These are phyloP conservation scores for Drosophila paucipuncta DNA, from an alignment of 2,888 invertebrate genomes.

Conservation along the genomic window DNA sequence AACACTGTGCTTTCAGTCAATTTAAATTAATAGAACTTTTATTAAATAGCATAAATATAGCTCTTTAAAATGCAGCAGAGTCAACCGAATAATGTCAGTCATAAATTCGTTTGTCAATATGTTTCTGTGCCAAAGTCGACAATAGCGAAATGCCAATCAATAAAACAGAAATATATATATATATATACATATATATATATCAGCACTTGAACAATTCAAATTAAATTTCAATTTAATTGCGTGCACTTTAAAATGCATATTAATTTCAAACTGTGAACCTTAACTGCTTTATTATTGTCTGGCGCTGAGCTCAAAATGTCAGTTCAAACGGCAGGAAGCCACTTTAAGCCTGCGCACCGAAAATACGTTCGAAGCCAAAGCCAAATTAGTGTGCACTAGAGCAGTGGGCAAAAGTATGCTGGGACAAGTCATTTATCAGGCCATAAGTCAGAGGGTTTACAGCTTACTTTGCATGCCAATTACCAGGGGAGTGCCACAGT, in stretches of 20 bases:
- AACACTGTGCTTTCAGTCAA: neutral
- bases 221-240: neutral
- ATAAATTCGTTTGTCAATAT: conserved; percentile 4
- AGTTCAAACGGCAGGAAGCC: conserved; percentile 18
- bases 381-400: conserved; percentile 38
- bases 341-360: conserved; percentile 16
- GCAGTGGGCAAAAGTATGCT: conserved; percentile 24
- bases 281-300: conserved; percentile 3
- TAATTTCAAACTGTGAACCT: neutral
- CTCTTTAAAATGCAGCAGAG: neutral
- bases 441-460: conserved; percentile 50
- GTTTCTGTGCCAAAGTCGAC: neutral
- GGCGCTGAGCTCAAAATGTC: neutral
- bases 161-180: neutral
- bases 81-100: conserved; percentile 18
- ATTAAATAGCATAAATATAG: neutral
- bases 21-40: neutral
- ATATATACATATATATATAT: too few species aligned
- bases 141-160: neutral
- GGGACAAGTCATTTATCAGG: conserved; percentile 56
- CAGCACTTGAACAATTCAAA: neutral
- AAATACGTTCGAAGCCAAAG: conserved; percentile 24
- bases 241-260: neutral
- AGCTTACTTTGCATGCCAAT: conserved; percentile 65
- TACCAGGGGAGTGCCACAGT: conserved; percentile 39